Percentiles rank a stretch among this genome's conserved stretches.
phyloP scores from a whole-genome alignment of 2,888 invertebrate species.

The Autographa gamma region DNA sequence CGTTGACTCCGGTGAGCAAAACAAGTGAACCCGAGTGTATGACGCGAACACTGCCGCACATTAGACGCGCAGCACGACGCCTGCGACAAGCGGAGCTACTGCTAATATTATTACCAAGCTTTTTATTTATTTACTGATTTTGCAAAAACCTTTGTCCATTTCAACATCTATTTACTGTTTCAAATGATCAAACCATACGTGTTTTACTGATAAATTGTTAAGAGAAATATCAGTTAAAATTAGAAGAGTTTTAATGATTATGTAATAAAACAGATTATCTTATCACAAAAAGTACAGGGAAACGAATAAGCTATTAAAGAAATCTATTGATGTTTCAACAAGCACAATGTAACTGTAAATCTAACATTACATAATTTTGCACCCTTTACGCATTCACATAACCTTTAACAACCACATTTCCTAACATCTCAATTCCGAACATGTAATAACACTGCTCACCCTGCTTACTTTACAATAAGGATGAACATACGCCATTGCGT shows the following conservation, averaged over 20 bases:
- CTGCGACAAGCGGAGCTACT: slow-evolving; percentile 31
- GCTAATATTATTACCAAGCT: slow-evolving; percentile 44
- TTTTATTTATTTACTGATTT: background rate
- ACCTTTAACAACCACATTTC: background rate
- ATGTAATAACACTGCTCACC: background rate
- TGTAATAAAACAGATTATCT: no score
- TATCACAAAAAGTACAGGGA: no score
- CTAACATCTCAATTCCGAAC: background rate
- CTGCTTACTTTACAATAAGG: background rate
- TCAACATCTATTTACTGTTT: no score
- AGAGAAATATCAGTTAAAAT: no score
- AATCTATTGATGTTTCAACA: no score
- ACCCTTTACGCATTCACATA: background rate
- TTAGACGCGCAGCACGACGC: slow-evolving; percentile 59
- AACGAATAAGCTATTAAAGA: no score
- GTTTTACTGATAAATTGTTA: no score
- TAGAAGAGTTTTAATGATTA: no score
- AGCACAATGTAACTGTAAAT: no score
- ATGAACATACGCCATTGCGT: slow-evolving; percentile 6
- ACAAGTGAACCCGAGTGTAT: slow-evolving; percentile 47
- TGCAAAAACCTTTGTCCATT: no score
- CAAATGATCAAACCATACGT: no score
- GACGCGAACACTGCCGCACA: slow-evolving; percentile 61
- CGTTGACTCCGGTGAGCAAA: slow-evolving; percentile 42
- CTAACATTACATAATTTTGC: no score